Conservation (phyloP, 2,797 vertebrate species). For the Platyrinchus mystaceus region DNA sequence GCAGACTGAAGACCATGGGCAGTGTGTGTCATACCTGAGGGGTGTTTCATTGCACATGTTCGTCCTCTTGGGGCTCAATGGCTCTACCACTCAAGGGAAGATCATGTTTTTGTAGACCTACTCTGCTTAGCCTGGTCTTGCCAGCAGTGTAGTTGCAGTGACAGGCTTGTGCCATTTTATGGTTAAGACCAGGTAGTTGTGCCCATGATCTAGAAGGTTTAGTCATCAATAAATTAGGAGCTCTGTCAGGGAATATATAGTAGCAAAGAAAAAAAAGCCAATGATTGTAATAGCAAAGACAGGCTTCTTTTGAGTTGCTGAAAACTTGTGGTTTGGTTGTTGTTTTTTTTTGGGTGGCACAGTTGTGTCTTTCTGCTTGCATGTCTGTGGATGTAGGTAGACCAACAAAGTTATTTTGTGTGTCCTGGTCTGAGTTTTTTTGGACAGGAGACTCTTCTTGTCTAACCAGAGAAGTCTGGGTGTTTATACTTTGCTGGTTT, state of each 20-base stretch:
- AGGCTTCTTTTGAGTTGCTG: background rate
- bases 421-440: background rate
- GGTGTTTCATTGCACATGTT: background rate
- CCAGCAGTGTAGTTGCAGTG: background rate
- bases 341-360: background rate
- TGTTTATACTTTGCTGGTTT: background rate
- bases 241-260: background rate
- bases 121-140: background rate
- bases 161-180: background rate
- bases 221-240: background rate
- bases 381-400: background rate
- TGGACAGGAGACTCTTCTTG: background rate
- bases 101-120: background rate
- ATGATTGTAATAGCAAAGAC: background rate
- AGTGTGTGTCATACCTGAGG: background rate
- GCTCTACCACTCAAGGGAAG: background rate
- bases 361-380: background rate
- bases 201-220: background rate
- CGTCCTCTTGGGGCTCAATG: background rate
- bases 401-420: background rate
- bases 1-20: accelerated
- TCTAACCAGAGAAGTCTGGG: background rate
- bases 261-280: background rate
- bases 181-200: background rate
- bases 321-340: background rate